These are phyloP conservation scores for Rhynchopsitta pachyrhyncha DNA, from an alignment of 2,113 vertebrate species.

Conservation along the genomic window DNA sequence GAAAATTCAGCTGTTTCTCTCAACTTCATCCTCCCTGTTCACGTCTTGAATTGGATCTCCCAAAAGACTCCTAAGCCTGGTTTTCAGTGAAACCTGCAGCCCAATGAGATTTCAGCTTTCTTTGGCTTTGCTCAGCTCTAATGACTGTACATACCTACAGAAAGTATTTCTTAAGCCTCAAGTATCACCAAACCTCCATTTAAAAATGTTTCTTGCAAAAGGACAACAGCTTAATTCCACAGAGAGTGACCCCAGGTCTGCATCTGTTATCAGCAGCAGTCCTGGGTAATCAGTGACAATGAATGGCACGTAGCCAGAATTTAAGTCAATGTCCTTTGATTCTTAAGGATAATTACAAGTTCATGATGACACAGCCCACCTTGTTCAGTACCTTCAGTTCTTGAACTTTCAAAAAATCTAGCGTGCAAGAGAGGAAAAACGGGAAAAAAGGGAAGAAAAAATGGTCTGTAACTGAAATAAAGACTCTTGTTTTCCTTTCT, in stretches of 20 bases:
- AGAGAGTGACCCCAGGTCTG: not conserved
- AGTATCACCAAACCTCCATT: not conserved
- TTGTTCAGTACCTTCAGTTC: not conserved
- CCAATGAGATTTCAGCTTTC: not conserved
- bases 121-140: not conserved
- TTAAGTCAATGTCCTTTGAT: not conserved
- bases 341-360: not conserved
- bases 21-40: not conserved
- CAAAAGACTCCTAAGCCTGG: not conserved
- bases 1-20: not conserved
- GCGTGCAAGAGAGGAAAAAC: not conserved
- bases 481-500: not conserved
- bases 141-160: not conserved
- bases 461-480: not conserved
- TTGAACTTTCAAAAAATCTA: not conserved
- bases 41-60: not conserved
- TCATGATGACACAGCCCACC: not conserved
- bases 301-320: not conserved
- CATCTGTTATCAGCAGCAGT: not conserved
- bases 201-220: not conserved
- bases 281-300: not conserved
- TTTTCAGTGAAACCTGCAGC: not conserved
- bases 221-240: not conserved
- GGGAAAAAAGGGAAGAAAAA: not conserved
- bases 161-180: not conserved